These are phyloP conservation scores for Drosophila kohkoa DNA, from an alignment of 1,140 invertebrate genomes.

Conservation along the genomic window DNA sequence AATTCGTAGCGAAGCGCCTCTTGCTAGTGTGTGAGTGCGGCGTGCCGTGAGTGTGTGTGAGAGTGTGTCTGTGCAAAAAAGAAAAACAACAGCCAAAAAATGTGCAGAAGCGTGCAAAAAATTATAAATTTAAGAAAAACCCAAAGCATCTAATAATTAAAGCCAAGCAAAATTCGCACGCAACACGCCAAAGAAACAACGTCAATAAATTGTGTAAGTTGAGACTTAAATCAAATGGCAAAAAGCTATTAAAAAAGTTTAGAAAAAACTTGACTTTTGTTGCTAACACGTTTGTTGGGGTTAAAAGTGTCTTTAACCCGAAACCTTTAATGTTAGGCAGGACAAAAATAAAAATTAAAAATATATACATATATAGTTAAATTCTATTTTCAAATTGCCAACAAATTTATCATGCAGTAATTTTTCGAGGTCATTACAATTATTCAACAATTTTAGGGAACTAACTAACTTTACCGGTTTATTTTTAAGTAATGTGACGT, in stretches of 20 bases:
- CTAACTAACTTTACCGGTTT: too few species aligned
- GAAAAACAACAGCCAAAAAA: conserved; percentile 45
- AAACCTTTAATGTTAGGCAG: conserved; percentile 39
- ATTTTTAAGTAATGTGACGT: not conserved
- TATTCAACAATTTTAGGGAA: too few species aligned
- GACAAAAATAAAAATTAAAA: conserved; percentile 20
- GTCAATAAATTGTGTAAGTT: conserved; percentile 46
- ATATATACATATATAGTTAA: not conserved
- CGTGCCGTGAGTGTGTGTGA: conserved; percentile 35
- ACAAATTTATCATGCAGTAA: too few species aligned
- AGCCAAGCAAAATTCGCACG: not conserved
- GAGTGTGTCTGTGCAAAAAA: conserved; percentile 28
- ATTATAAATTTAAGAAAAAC: conserved; percentile 15
- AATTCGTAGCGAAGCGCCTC: conserved; percentile 20
- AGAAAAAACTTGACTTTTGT: conserved; percentile 1
- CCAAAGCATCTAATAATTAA: conserved; percentile 9
- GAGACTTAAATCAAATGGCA: conserved; percentile 12
- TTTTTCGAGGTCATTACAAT: too few species aligned
- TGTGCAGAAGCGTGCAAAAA: conserved; percentile 46
- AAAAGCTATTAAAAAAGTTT: conserved; percentile 12
- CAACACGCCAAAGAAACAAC: conserved; percentile 6
- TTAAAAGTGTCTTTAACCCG: conserved; percentile 45
- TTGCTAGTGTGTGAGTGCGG: conserved; percentile 9
- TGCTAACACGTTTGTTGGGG: conserved; percentile 9
- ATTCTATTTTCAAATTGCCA: too few species aligned